Conservation (phyloP, 2,888 invertebrate genomes). For the Lydus trimaculatus region DNA sequence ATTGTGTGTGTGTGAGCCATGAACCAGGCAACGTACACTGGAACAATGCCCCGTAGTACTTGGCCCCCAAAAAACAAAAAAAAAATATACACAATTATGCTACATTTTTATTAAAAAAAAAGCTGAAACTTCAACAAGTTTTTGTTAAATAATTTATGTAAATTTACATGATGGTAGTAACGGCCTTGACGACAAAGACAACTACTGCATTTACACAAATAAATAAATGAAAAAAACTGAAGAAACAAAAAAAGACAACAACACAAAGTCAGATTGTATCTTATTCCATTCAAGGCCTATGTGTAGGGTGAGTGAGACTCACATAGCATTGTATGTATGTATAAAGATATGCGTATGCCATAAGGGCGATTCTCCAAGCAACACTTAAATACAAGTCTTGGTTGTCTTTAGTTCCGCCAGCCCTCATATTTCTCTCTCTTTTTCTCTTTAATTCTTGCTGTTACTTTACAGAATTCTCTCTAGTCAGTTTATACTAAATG, state of each 20-base stretch:
- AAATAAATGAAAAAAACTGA: slow-evolving; percentile 37
- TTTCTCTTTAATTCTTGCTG: no score
- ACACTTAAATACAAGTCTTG: slow-evolving; percentile 26
- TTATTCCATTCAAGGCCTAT: slow-evolving; percentile 49
- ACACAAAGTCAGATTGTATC: slow-evolving; percentile 50
- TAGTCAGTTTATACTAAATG: background rate
- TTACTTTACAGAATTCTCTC: slow-evolving; percentile 17
- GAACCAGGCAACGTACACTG: background rate
- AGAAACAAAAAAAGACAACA: slow-evolving; percentile 49
- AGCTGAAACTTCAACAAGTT: background rate
- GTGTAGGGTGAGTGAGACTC: slow-evolving; percentile 20
- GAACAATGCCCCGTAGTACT: background rate
- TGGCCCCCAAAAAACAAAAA: background rate
- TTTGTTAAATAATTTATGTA: slow-evolving; percentile 21
- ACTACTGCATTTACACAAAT: background rate
- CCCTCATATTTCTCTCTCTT: slow-evolving; percentile 24
- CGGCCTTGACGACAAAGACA: slow-evolving; percentile 44
- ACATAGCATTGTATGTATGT: slow-evolving; percentile 1
- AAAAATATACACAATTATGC: no score
- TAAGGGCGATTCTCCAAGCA: slow-evolving; percentile 40
- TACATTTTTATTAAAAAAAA: no score
- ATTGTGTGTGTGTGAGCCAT: background rate
- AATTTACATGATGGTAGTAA: slow-evolving; percentile 31
- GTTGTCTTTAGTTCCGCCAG: slow-evolving; percentile 45
- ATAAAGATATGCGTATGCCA: slow-evolving; percentile 19